Conservation (phyloP, 2,113 vertebrate species). For the Caranx ignobilis region DNA sequence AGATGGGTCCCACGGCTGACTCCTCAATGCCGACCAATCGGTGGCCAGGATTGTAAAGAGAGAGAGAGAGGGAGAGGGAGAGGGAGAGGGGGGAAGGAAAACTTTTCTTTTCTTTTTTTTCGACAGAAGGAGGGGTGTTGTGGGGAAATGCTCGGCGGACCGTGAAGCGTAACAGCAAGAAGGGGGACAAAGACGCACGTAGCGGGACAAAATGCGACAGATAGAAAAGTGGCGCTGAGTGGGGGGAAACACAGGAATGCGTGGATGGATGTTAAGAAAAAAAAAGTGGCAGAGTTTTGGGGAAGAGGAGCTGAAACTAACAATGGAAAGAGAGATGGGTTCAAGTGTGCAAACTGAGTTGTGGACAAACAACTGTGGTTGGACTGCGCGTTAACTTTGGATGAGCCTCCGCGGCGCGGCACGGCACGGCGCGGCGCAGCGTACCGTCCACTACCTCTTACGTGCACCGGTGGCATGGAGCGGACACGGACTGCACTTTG, state of each 20-base stretch:
- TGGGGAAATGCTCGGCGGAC: constrained; percentile 77
- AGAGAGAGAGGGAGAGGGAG: constrained; percentile 55
- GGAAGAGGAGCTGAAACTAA: constrained; percentile 2
- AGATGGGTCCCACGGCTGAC: constrained; percentile 73
- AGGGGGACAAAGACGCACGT: constrained; percentile 80
- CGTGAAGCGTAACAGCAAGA: constrained; percentile 82
- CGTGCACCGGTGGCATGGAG: constrained; percentile 20
- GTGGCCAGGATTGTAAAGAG: constrained; percentile 71
- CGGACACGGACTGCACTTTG: not conserved
- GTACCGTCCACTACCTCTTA: not conserved
- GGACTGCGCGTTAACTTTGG: constrained; percentile 42
- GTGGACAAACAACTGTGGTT: constrained; percentile 20
- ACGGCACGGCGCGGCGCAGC: constrained; percentile 17
- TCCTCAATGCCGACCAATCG: constrained; percentile 78
- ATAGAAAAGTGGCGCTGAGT: constrained; percentile 37
- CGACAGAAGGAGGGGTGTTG: constrained; percentile 74
- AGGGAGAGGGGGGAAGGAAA: constrained; percentile 53
- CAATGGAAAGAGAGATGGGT: constrained; percentile 34
- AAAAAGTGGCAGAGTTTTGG: not conserved
- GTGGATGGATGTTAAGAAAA: constrained; percentile 13
- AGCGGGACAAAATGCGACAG: constrained; percentile 61
- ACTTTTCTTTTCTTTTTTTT: constrained; percentile 74
- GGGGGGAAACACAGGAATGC: constrained; percentile 4
- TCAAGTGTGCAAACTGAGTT: constrained; percentile 18
- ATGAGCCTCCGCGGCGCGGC: not conserved